Base-by-base conservation (phyloP, 2,797 vertebrate genomes). In the Picus viridis region DNA sequence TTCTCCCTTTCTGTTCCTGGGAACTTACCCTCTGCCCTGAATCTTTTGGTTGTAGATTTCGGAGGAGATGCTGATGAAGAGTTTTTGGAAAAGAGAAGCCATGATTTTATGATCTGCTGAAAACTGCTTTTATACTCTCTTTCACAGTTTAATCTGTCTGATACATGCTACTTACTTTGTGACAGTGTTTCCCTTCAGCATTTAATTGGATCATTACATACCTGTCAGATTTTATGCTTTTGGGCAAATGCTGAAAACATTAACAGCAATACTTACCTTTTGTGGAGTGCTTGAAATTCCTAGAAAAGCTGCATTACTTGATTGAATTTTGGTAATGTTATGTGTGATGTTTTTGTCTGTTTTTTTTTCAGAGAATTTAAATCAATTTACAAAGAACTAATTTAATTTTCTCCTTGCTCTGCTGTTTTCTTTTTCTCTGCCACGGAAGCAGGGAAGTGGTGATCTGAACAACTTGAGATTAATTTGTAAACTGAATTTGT, bases 241-340 rank as follows among this genome's bases (percentile, higher is more conserved):
- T 49, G 62, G 75, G 54, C 30, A 84, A 70, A 71, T 65, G 56
- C 24, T 85, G 69, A 72, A 91, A 88, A 61, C 22, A 65, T 74
- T 76, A 81, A 53, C 34, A 77, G 47, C 29, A 56, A 65, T 95
- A 92, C 94, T 96, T 93, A 91, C 86, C 90, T 9, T 61, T 69
- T 77, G 59, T 18, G 54, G 36, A 68, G 36, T 72, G 51, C 49
- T n/a, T 88, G 49, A 72, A 69, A 88, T 36, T 69, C 43, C 68
- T 78, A 57, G 29, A 65, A 88, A 82, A 84, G 36, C 19, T 86
- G 61, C 26, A 41, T 94, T 69, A 29, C 36, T 65, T 78, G 47
- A 7, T 78, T 1, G 2, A 47, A 59, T 82, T 91, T 84, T 74
- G 45, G n/a, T 88, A 59, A n/a, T 4, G 26, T 71, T 64, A 17